Percentiles rank a stretch among this genome's conserved stretches.
These are phyloP conservation scores for Leucania comma DNA, from an alignment of 2,888 invertebrate genomes.

Conservation along the genomic window DNA sequence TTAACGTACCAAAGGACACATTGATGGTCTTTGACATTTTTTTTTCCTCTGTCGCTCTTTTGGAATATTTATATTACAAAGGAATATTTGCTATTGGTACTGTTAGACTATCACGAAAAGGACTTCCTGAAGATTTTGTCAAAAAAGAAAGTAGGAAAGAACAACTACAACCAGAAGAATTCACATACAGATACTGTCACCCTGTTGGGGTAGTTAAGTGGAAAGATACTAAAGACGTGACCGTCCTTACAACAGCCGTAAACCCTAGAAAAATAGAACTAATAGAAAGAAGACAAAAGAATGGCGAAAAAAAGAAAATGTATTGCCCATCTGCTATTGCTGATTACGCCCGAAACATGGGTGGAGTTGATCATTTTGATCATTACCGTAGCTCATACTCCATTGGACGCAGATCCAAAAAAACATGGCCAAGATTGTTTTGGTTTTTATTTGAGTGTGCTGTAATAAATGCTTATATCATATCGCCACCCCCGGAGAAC, in stretches of 20 bases:
- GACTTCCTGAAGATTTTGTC: conserved; percentile 15
- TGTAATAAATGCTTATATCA: conserved; percentile 43
- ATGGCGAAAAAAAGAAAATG: conserved; percentile 34
- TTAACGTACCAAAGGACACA: conserved; percentile 6
- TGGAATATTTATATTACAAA: too few species aligned
- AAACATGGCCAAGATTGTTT: conserved; percentile 37
- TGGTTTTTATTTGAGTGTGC: conserved; percentile 48
- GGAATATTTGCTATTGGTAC: conserved; percentile 14
- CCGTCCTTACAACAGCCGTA: conserved; percentile 16
- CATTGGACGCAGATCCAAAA: conserved; percentile 46
- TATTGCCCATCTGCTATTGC: conserved; percentile 40
- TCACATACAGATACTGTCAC: conserved; percentile 28
- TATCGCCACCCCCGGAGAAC: too few species aligned
- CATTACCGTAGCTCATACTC: conserved; percentile 47
- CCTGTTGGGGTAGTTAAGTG: conserved; percentile 9
- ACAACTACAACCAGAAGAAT: conserved; percentile 20
- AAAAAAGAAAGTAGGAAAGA: conserved; percentile 14
- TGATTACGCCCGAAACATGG: conserved; percentile 45
- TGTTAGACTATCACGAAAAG: conserved; percentile 15
- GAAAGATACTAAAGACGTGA: conserved; percentile 17
- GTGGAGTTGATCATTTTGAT: conserved; percentile 48
- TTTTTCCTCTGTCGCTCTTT: too few species aligned
- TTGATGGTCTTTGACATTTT: too few species aligned
- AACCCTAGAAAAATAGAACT: conserved; percentile 30
- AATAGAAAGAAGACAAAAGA: conserved; percentile 34